Conservation (phyloP, 1,140 invertebrate species). For the Chelonus insularis region DNA sequence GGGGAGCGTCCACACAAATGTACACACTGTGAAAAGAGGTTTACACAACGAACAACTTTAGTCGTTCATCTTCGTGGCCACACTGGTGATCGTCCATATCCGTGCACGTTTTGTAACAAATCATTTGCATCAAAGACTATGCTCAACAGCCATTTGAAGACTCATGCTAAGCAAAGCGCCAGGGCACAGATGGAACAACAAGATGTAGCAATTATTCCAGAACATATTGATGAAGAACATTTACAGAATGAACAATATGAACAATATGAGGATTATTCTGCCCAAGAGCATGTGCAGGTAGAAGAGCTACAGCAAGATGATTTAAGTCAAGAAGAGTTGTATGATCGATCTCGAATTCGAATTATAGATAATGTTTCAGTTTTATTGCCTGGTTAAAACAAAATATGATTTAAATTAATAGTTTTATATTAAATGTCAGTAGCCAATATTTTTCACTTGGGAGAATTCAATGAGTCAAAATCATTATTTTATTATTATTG, state of each 20-base stretch:
- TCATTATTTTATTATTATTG: no score
- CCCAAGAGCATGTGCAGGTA: neutral
- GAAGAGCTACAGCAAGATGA: conserved; percentile 20
- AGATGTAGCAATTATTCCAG: conserved; percentile 21
- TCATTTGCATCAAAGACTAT: conserved; percentile 58
- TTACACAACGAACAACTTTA: conserved; percentile 68
- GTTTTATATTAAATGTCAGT: no score
- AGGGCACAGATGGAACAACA: conserved; percentile 41
- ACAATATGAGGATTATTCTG: neutral
- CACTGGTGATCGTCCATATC: conserved; percentile 67
- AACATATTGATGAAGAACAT: conserved; percentile 17
- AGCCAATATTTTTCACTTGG: no score
- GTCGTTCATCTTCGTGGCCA: conserved; percentile 63
- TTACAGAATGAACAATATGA: neutral
- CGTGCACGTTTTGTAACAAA: conserved; percentile 64
- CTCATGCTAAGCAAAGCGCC: conserved; percentile 55
- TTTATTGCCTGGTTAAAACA: conserved; percentile 27
- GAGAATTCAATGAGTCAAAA: no score
- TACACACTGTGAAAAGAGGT: conserved; percentile 72
- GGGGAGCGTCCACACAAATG: conserved; percentile 69
- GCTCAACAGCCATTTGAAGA: conserved; percentile 57
- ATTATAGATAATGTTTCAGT: conserved; percentile 21
- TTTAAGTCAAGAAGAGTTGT: conserved; percentile 15
- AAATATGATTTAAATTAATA: no score
- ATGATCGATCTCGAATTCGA: conserved; percentile 4